Evolutionary conservation across 1,140 invertebrate species (phyloP), one percentile per base, ranked within the genome.

Genomic region (Teleogryllus occipitalis): DNA sequence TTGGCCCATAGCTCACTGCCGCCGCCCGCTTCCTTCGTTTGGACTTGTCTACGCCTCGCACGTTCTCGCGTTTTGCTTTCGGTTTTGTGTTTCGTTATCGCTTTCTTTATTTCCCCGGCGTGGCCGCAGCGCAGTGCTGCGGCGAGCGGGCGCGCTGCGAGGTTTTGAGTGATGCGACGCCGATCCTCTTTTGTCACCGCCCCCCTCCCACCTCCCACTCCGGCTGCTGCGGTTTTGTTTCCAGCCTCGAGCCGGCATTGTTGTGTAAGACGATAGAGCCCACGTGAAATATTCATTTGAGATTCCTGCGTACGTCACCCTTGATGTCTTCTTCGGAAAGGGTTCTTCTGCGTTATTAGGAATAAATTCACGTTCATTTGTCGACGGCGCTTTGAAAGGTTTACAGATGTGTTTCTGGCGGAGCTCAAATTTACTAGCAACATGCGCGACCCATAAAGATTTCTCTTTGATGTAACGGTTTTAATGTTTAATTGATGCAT

Each of bases 401-500:
- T 65, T 65, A 65, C 54, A 65, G 18, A 65, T 65, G 54, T 65
- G 54, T 65, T 65, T 65, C 54, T 18, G 54, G 54, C 10, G 10
- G 54, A 65, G 54, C 10, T 10, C 18, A 18, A 65, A 65, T 65
- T 65, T 65, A 65, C 54, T 65, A 65, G 54, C 54, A 14, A 10
- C 18, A 18, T 65, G 18, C 54, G 54, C 10, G 54, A 14, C 54
- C 54, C 54, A 65, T 65, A 65, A 65, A 65, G 54, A 65, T 65
- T 65, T 65, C 54, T 65, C 54, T 65, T 65, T 65, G 54, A 65
- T 65, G 54, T 65, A 65, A 65, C 54, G 54, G 54, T 65, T 65
- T 65, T 65, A 65, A 65, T 65, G 54, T 65, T 65, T 65, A 65
- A 65, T 65, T 14, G 54, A 65, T 65, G 54, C 54, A 65, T 65